These are phyloP conservation scores for Chitala chitala DNA, from an alignment of 2,113 vertebrate species.

Conservation along the genomic window DNA sequence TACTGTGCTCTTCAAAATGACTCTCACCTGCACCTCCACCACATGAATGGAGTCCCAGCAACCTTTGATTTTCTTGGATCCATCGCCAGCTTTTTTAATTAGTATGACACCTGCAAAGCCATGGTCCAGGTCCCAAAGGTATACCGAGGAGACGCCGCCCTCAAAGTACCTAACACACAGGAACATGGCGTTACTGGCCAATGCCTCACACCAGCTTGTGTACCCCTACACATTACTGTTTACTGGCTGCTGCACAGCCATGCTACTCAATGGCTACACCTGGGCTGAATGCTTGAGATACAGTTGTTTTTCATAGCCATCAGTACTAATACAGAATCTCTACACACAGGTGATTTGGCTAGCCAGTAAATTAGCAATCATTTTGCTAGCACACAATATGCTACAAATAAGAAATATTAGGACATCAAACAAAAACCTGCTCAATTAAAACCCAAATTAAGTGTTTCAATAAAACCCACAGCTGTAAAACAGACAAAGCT, in stretches of 20 bases:
- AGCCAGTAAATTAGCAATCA: too few relatives aligned
- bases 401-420: too few relatives aligned
- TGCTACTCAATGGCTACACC: too few relatives aligned
- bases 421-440: too few relatives aligned
- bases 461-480: too few relatives aligned
- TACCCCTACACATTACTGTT: background rate
- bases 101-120: conserved; percentile 98
- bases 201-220: background rate
- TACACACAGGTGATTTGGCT: background rate
- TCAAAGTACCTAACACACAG: conserved; percentile 83
- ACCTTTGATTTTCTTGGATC: conserved; percentile 99
- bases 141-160: conserved; percentile 96
- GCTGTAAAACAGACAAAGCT: too few relatives aligned
- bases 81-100: conserved; percentile 97
- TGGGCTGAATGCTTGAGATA: too few relatives aligned
- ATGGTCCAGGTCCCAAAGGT: conserved; percentile 99
- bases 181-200: background rate
- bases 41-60: conserved; percentile 99
- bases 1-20: background rate
- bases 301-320: too few relatives aligned
- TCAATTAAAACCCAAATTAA: too few relatives aligned
- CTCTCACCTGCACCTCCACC: conserved; percentile 95
- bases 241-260: too few relatives aligned
- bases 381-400: too few relatives aligned
- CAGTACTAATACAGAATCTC: too few relatives aligned